Percentiles rank a stretch among this genome's conserved stretches.
phyloP scores from a whole-genome alignment of 2,888 invertebrate species.

The Mesoligia furuncula region DNA sequence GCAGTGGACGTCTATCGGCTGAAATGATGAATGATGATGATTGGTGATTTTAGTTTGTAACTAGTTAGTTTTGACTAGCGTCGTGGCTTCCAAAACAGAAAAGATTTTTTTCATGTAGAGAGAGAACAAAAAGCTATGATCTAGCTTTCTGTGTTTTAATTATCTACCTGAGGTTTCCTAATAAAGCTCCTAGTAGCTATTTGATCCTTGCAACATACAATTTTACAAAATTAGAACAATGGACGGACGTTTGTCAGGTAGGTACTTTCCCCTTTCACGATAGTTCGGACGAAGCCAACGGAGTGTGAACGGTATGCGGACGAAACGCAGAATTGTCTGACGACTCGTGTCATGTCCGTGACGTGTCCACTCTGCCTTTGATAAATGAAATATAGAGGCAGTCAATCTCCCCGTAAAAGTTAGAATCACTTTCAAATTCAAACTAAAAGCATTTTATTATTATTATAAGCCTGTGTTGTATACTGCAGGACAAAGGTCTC shows the following conservation, averaged over 20 bases:
- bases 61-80: no score
- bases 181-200: neutral
- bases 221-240: neutral
- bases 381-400: constrained; percentile 9
- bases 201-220: neutral
- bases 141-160: neutral
- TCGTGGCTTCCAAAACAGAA: no score
- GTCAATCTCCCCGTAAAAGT: neutral
- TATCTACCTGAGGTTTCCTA: neutral
- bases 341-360: constrained; percentile 8
- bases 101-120: no score
- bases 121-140: no score
- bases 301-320: constrained; percentile 4
- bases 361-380: constrained; percentile 12
- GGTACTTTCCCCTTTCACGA: constrained; percentile 1
- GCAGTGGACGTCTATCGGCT: no score
- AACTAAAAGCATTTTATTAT: no score
- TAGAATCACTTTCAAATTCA: neutral
- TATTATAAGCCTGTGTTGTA: no score
- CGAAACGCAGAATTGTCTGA: constrained; percentile 14
- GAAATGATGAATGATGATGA: no score
- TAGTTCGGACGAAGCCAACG: constrained; percentile 1
- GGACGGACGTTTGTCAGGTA: neutral
- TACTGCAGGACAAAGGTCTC: no score
- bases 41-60: no score